Conservation (phyloP, 2,888 invertebrate species). For the Oligia latruncula region DNA sequence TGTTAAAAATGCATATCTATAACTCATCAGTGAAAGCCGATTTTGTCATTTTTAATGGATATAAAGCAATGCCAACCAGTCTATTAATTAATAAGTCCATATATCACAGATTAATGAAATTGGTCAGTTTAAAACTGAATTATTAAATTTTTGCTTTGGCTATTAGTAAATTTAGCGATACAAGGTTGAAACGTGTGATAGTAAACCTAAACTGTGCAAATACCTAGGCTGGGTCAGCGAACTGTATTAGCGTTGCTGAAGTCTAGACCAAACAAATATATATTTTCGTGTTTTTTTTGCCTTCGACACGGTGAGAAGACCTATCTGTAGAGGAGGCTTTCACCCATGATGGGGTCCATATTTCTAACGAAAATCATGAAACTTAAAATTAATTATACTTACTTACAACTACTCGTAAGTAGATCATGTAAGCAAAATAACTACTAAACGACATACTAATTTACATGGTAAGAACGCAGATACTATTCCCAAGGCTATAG, state of each 20-base stretch:
- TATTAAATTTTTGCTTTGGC: neutral
- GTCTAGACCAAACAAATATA: neutral
- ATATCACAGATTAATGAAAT: slow-evolving; percentile 36
- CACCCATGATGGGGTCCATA: neutral
- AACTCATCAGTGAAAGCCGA: slow-evolving; percentile 46
- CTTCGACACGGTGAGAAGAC: too few species aligned
- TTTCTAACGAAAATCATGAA: neutral
- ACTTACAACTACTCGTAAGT: neutral
- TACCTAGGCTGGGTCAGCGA: neutral
- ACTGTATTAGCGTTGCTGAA: neutral
- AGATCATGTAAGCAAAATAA: neutral
- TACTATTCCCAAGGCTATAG: too few species aligned
- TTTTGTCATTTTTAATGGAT: slow-evolving; percentile 34
- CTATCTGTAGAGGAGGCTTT: neutral
- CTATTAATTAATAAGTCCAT: slow-evolving; percentile 17
- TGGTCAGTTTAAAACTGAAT: neutral
- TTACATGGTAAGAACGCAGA: too few species aligned
- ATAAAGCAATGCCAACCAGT: slow-evolving; percentile 53
- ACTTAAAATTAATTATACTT: neutral
- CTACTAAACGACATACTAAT: neutral
- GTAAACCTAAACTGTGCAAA: neutral
- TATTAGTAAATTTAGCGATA: neutral
- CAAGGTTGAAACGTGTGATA: slow-evolving; percentile 6
- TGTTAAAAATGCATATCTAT: slow-evolving; percentile 34
- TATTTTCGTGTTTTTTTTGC: neutral